Evolutionary conservation across 2,113 vertebrate genomes (phyloP), one percentile per base, ranked within the genome.

Genomic region (Neolamprologus sp.): DNA sequence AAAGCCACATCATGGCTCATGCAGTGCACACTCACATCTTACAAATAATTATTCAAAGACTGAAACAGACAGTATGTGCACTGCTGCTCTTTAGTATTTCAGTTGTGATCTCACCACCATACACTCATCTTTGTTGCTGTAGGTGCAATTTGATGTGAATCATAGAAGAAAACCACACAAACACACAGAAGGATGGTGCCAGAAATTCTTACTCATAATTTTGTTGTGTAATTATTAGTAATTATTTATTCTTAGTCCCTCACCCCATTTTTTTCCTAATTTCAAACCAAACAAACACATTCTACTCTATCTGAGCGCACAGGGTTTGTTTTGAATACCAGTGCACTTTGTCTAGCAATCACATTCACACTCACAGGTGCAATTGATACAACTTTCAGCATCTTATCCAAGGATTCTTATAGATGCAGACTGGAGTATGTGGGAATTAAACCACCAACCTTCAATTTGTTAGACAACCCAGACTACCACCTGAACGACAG

Each of bases 41-140:
- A 42, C n/a, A 35, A 71, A 40, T 14, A 71, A 16, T 0, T 0
- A 37, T 4, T 71, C n/a, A 71, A 42, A 42, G 37, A 71, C n/a
- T 71, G 7, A 42, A 71, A 71, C 33, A 37, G 60, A 5, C 4
- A 6, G 35, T 3, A 42, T 40, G n/a, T 3, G 35, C 3, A 40
- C 11, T 14, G 12, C 35, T 40, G 63, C 35, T 42, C 65, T 71
- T 40, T 40, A 40, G 65, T 42, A 40, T 40, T 71, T 42, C 7
- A 21, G 2, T 14, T 71, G n/a, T 0, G 65, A 14, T 42, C 65
- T 23, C 65, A 23, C 12, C 35, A 42, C n/a, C 19, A 37, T 3
- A 21, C 35, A 23, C 35, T 71, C 63, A 40, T 42, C 63, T 14
- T 42, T 71, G 35, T 23, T 71, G 35, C 28, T 63, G 16, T 33